These are phyloP conservation scores for Halictus ligatus DNA, from an alignment of 2,888 invertebrate species.

Conservation along the genomic window DNA sequence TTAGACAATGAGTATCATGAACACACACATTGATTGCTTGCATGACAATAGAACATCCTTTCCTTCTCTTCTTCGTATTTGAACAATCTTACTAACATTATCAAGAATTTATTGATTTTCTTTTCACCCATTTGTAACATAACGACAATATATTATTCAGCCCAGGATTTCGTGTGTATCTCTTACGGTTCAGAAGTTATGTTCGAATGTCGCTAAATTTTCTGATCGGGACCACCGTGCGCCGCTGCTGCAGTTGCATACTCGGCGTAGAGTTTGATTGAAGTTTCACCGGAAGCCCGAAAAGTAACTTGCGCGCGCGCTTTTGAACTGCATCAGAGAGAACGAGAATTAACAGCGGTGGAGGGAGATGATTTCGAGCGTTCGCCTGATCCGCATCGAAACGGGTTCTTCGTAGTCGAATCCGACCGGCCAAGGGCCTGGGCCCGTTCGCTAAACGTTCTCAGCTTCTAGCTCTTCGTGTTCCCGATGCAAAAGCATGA, in stretches of 20 bases:
- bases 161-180: too few relatives aligned
- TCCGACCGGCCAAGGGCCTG: background rate
- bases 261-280: conserved; percentile 17
- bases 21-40: too few relatives aligned
- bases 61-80: too few relatives aligned
- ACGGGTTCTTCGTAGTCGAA: background rate
- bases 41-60: too few relatives aligned
- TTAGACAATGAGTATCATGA: too few relatives aligned
- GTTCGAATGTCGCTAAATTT: too few relatives aligned
- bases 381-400: background rate
- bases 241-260: conserved; percentile 32
- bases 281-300: background rate
- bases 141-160: too few relatives aligned
- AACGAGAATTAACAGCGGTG: background rate
- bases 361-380: background rate
- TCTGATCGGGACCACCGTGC: too few relatives aligned
- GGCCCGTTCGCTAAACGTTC: background rate
- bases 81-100: too few relatives aligned
- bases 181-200: too few relatives aligned
- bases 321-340: background rate
- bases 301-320: background rate
- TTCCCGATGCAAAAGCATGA: conserved; percentile 39
- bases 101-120: too few relatives aligned
- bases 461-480: conserved; percentile 30
- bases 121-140: too few relatives aligned